Evolutionary conservation across 2,888 invertebrate genomes (phyloP).

Genomic region (Drosophila macrospina): DNA sequence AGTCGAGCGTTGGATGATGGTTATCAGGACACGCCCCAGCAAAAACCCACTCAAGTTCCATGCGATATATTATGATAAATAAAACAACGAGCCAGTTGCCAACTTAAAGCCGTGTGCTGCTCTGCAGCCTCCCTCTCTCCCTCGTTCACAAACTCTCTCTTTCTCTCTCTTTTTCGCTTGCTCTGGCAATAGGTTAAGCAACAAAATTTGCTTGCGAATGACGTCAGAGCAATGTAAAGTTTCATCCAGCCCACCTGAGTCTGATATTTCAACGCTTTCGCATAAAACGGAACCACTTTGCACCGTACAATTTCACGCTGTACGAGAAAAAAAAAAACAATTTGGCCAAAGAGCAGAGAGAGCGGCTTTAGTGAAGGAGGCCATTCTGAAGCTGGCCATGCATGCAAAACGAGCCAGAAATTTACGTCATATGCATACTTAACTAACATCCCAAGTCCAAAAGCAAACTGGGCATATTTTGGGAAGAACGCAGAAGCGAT

Average conservation of each 20-base stretch:
- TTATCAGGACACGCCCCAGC: constrained; percentile 60
- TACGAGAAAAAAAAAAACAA: constrained; percentile 30
- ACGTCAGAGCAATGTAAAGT: constrained; percentile 60
- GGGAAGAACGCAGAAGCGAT: neutral
- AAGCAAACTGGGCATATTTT: neutral
- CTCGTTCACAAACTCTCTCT: no score
- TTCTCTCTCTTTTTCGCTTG: neutral
- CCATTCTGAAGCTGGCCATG: constrained; percentile 41
- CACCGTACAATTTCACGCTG: constrained; percentile 58
- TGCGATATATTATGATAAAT: constrained; percentile 68
- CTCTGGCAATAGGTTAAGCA: constrained; percentile 51
- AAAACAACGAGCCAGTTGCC: constrained; percentile 39
- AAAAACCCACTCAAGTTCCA: constrained; percentile 53
- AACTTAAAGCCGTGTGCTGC: constrained; percentile 42
- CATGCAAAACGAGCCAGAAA: constrained; percentile 53
- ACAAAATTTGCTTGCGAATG: constrained; percentile 64
- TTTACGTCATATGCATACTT: constrained; percentile 70
- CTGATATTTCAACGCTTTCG: constrained; percentile 43
- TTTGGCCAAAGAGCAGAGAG: constrained; percentile 28
- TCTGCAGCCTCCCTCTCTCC: neutral
- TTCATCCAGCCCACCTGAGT: constrained; percentile 50
- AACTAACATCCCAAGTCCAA: constrained; percentile 31
- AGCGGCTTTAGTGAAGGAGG: constrained; percentile 18
- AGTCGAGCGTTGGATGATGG: constrained; percentile 30
- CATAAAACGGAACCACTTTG: constrained; percentile 43